phyloP scores from a whole-genome alignment of 1,140 invertebrate species.

The Scaptomyza hsui region DNA sequence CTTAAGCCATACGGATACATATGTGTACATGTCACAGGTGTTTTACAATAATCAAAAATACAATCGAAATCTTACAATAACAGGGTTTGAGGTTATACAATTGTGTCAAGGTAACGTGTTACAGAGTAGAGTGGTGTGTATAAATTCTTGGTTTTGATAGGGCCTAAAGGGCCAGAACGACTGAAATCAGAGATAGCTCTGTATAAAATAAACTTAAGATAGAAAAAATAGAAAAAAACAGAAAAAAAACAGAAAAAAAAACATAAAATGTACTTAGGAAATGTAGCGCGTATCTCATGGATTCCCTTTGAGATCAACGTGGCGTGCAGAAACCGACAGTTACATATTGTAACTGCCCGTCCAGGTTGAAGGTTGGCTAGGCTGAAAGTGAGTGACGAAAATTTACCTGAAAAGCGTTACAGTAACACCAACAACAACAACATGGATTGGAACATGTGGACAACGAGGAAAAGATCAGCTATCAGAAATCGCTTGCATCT shows the following conservation, averaged over 20 bases:
- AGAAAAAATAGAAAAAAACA: conserved; percentile 11
- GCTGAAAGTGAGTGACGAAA: conserved; percentile 15
- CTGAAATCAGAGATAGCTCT: neutral
- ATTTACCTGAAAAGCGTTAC: conserved; percentile 38
- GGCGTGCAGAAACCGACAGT: conserved; percentile 20
- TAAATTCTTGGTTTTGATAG: neutral
- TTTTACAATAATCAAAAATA: conserved; percentile 44
- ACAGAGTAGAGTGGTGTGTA: conserved; percentile 9
- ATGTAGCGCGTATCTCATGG: conserved; percentile 75
- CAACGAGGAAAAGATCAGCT: conserved; percentile 12
- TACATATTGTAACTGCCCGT: conserved; percentile 7
- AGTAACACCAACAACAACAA: conserved; percentile 54
- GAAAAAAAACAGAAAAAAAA: conserved; percentile 39
- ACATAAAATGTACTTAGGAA: conserved; percentile 28
- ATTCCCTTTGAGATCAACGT: conserved; percentile 77
- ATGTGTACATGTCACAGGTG: conserved; percentile 37
- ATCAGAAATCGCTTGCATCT: neutral
- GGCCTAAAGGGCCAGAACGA: conserved; percentile 19
- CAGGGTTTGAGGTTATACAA: conserved; percentile 21
- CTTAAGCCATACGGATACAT: conserved; percentile 18
- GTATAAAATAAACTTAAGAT: conserved; percentile 20
- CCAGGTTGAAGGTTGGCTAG: neutral
- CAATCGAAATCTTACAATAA: conserved; percentile 41
- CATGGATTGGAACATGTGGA: conserved; percentile 29
- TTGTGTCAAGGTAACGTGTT: conserved; percentile 14